Base-by-base conservation (phyloP, 2,888 invertebrate species). In the Sphinx pinastri region DNA sequence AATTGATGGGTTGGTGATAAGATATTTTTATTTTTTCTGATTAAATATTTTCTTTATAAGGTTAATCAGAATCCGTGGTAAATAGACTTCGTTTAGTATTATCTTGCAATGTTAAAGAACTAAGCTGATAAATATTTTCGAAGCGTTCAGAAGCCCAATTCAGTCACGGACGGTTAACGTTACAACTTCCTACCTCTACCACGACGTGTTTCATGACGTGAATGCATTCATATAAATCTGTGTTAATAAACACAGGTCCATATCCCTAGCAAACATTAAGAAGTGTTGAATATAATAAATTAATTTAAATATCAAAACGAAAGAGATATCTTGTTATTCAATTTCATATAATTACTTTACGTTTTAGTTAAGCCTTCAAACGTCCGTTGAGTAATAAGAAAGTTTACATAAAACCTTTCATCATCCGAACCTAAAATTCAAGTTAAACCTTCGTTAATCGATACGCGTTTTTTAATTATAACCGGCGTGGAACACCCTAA, bases 381-480 rank as follows among this genome's bases (percentile, higher is more conserved):
- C n/a, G 57, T 38, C 67, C 58, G 13, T 70, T 68, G 31, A 54
- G 47, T 14, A 13, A 52, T 70, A 68, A 60, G 38, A 52, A 59
- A 67, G 49, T 60, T 51, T 38, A 70, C 51, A 67, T 45, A 63
- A 52, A 19, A 77, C 73, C 69, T 71, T 70, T 63, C 70, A 70
- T 71, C 45, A 68, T 69, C 55, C 47, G 25, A 59, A 49, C 70
- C 71, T n/a, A 13, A 80, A 82, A 78, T 78, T 80, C 76, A 75
- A 79, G 75, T 78, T 84, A 80, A 79, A 76, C 78, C 73, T 75
- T 78, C 75, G 71, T 74, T 77, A 81, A 84, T 86, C 86, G 84
- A 85, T 85, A 81, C 78, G 80, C 79, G 79, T 84, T 89, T 85
- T 88, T 90, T 90, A 91, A 92, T 92, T 92, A 91, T 85, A 83